Conservation (phyloP, 2,113 vertebrate species). For the Bombycilla garrulus region DNA sequence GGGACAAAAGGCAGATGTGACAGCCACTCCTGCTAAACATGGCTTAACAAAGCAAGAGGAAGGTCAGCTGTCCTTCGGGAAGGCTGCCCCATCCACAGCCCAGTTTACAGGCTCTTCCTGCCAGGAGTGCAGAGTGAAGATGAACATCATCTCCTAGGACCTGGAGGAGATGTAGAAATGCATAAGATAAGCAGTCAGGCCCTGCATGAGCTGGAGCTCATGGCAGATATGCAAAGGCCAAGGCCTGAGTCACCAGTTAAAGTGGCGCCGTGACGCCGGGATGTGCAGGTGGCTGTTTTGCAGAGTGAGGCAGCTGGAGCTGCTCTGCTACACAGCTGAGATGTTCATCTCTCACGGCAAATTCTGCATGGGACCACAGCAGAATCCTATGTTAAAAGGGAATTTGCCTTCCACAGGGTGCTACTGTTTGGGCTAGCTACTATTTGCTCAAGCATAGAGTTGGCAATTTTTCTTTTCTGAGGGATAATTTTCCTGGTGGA, state of each 20-base stretch:
- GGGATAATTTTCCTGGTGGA: neutral
- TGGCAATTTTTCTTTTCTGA: neutral
- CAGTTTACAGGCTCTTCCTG: neutral
- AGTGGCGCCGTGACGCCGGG: fast-evolving
- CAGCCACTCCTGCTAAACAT: neutral
- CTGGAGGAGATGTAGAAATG: neutral
- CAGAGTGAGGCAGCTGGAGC: neutral
- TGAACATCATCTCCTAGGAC: neutral
- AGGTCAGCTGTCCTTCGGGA: neutral
- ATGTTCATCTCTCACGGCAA: neutral
- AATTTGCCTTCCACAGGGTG: neutral
- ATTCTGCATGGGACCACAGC: neutral
- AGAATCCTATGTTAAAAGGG: neutral
- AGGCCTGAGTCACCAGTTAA: neutral
- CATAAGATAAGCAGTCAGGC: neutral
- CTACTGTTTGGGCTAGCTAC: neutral
- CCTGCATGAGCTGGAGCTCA: neutral
- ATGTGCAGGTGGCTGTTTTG: neutral
- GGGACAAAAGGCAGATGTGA: neutral
- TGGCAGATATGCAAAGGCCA: neutral
- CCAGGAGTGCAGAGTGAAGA: neutral
- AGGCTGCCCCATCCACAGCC: neutral
- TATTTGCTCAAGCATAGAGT: fast-evolving
- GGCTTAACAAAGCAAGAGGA: neutral
- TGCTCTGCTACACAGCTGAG: neutral